A percentile compares a stretch with the other conserved stretches of the same genome.
Evolutionary conservation across 2,113 vertebrate species (phyloP).

Genomic region (Microtus oregoni): DNA sequence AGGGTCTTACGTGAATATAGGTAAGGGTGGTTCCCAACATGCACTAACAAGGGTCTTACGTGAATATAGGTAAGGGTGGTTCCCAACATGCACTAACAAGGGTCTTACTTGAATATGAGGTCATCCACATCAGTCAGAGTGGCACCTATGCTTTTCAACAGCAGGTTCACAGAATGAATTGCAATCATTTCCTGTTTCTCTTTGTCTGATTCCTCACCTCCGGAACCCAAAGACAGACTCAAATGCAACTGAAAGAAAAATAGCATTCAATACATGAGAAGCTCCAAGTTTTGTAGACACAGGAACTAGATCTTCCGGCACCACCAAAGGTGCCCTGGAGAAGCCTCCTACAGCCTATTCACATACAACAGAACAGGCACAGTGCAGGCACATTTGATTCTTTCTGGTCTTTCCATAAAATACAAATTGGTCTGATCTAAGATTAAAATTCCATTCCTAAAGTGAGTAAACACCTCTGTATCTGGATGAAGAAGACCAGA

Average conservation of each 20-base stretch:
- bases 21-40: background rate
- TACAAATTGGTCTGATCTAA: constrained; percentile 12
- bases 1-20: constrained; percentile 94
- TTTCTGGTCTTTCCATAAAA: constrained; percentile 28
- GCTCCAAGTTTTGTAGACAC: background rate
- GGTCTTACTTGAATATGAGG: constrained; percentile 95
- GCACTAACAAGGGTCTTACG: constrained; percentile 86
- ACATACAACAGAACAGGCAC: background rate
- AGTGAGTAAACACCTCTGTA: background rate
- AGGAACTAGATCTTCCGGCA: background rate
- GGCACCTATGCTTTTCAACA: constrained; percentile 97
- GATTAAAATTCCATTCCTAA: constrained; percentile 22
- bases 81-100: background rate
- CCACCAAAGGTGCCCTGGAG: background rate
- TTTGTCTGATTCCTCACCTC: constrained; percentile 88
- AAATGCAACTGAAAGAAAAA: constrained; percentile 92
- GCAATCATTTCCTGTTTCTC: constrained; percentile 89
- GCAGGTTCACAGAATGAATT: constrained; percentile 93
- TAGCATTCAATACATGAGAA: constrained; percentile 4
- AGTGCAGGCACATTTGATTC: background rate
- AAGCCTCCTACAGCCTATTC: background rate
- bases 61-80: constrained; percentile 88
- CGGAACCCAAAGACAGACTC: constrained; percentile 94
- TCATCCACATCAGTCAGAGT: constrained; percentile 98
- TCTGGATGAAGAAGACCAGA: background rate